Evolutionary conservation across 1,140 invertebrate species (phyloP).

Genomic region (Drosophila pseudoobscura): DNA sequence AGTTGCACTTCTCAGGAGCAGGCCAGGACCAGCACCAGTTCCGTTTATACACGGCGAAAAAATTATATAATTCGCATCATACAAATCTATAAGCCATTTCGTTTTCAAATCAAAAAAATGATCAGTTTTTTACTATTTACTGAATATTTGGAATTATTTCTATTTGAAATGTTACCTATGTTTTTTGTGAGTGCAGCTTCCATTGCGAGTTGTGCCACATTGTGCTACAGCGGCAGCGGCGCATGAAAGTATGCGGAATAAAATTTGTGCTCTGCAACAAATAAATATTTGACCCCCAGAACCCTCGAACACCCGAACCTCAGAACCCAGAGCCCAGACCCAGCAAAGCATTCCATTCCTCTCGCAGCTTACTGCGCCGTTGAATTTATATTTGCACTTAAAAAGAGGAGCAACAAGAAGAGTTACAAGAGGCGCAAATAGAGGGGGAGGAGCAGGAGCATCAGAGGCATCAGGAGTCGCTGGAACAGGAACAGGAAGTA

Average conservation of each 20-base stretch:
- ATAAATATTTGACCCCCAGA: conserved; percentile 69
- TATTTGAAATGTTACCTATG: too few relatives aligned
- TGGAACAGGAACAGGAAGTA: conserved; percentile 5
- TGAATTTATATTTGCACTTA: conserved; percentile 81
- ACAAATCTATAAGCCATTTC: too few relatives aligned
- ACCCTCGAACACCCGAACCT: background rate
- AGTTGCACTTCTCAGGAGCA: conserved; percentile 18
- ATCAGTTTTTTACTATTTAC: too few relatives aligned
- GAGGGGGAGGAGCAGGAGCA: too few relatives aligned
- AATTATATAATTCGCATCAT: too few relatives aligned
- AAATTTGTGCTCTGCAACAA: conserved; percentile 73
- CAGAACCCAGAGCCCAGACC: conserved; percentile 1
- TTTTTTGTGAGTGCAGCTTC: too few relatives aligned
- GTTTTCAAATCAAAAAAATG: too few relatives aligned
- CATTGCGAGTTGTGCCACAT: conserved; percentile 32
- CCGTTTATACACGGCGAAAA: background rate
- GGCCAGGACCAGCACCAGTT: background rate
- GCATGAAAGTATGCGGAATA: conserved; percentile 77
- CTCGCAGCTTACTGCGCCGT: conserved; percentile 57
- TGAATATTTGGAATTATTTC: too few relatives aligned
- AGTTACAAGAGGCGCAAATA: background rate
- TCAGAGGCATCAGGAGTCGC: background rate
- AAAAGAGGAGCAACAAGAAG: conserved; percentile 62
- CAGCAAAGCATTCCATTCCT: conserved; percentile 19
- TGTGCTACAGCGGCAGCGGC: conserved; percentile 53